Percentiles rank a stretch among this genome's conserved stretches.
These are phyloP conservation scores for Bergia sp. DNA, from an alignment of 92 coral and sea anemone species.

Conservation along the genomic window DNA sequence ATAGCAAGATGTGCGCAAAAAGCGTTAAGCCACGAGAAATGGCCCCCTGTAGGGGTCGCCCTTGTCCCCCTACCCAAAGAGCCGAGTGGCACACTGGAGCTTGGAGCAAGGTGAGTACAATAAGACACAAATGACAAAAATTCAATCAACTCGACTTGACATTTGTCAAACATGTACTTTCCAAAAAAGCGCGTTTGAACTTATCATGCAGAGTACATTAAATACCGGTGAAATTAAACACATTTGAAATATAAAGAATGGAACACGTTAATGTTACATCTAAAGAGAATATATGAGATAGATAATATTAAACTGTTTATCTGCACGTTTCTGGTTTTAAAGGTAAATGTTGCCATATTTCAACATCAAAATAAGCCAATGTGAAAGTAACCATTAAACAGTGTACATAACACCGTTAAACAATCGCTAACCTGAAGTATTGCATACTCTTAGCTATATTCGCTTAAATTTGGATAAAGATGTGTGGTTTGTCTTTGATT, in stretches of 20 bases:
- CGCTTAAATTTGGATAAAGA: background rate
- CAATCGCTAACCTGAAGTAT: background rate
- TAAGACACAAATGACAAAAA: too few species aligned
- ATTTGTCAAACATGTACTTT: background rate
- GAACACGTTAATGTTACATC: background rate
- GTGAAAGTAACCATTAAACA: background rate
- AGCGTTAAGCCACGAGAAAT: conserved; percentile 62
- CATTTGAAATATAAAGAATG: background rate
- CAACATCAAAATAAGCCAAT: background rate
- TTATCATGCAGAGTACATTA: background rate
- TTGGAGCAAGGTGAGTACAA: conserved; percentile 71
- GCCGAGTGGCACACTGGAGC: conserved; percentile 60
- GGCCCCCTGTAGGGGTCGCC: conserved; percentile 59
- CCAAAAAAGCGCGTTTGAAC: background rate
- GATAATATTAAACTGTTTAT: too few species aligned
- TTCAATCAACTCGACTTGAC: background rate
- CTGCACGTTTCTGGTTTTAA: too few species aligned
- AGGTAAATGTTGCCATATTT: background rate
- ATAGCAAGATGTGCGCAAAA: conserved; percentile 60
- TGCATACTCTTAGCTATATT: background rate
- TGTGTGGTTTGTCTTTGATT: background rate
- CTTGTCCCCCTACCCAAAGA: background rate
- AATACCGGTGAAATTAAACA: background rate
- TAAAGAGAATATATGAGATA: background rate
- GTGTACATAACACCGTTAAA: background rate